These are phyloP conservation scores for Congeria kusceri DNA, from an alignment of 2,888 invertebrate species.

Conservation along the genomic window DNA sequence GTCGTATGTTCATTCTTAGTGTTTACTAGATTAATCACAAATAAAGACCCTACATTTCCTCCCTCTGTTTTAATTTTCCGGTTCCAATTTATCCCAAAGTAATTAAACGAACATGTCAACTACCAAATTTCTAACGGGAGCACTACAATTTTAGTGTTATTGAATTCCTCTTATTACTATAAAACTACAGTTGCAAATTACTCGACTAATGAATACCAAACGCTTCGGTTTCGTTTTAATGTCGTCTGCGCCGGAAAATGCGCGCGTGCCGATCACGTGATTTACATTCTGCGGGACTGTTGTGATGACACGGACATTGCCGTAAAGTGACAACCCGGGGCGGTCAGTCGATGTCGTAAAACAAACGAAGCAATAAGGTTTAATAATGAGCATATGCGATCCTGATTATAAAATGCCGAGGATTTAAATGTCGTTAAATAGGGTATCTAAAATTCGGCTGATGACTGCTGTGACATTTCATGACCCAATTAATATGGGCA, in stretches of 20 bases:
- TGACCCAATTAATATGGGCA: not conserved
- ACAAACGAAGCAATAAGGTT: slow-evolving; percentile 57
- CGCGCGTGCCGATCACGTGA: slow-evolving; percentile 58
- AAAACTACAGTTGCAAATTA: slow-evolving; percentile 62
- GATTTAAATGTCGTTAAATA: too few species aligned
- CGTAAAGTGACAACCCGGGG: slow-evolving; percentile 56
- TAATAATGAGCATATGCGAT: slow-evolving; percentile 54
- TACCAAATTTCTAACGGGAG: too few species aligned
- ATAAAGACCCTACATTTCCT: too few species aligned
- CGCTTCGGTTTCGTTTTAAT: slow-evolving; percentile 58
- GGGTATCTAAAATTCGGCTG: too few species aligned
- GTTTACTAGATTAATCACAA: too few species aligned
- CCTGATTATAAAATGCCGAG: not conserved
- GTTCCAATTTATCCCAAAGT: too few species aligned
- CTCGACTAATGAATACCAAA: slow-evolving; percentile 59
- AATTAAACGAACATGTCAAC: too few species aligned
- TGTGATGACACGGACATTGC: slow-evolving; percentile 58
- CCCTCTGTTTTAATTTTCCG: too few species aligned
- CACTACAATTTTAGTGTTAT: slow-evolving; percentile 36
- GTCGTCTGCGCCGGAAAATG: slow-evolving; percentile 54
- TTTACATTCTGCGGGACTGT: slow-evolving; percentile 55
- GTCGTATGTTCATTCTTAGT: too few species aligned
- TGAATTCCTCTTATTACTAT: slow-evolving; percentile 61
- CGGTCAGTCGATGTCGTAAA: slow-evolving; percentile 33
- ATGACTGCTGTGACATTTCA: not conserved